Evolutionary conservation across 2,113 vertebrate genomes (phyloP), one percentile per base, ranked within the genome.

Genomic region (Polypterus senegalus): DNA sequence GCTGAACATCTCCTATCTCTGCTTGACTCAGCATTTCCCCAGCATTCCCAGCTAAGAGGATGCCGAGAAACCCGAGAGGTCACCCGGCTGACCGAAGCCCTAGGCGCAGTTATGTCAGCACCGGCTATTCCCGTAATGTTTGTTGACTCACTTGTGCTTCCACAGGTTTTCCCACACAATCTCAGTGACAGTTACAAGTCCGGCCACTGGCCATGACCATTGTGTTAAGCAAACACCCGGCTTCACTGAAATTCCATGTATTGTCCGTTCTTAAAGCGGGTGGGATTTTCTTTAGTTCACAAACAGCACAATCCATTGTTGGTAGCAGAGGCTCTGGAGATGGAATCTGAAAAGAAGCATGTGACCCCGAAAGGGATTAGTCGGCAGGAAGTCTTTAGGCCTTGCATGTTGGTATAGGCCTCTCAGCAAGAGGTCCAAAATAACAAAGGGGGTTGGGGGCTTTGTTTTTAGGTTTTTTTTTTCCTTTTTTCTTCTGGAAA

Each of bases 361-460:
- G 74, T 80, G 83, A 85, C 84, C 83, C 83, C 78, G 81, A 84
- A 83, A 81, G 72, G 78, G 81, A 84, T 84, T 82, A 86, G 77
- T 67, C 73, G 81, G 76, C 79, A 83, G 85, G 83, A 89, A 86
- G 79, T 79, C 78, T 85, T 80, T 73, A 71, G 74, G 70, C 63
- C 78, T 83, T 84, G 75, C 78, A 67, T 70, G 80, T 82, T 79
- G 27, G 27, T 27, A 27, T 27, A 76, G 75, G 70, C 63, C 76
- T 79, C 74, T 80, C 79, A 66, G 72, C 74, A 76, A 76, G 73
- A 66, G 71, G 57, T 51, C 66, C 62, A 70, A 78, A 81, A 84
- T 81, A 79, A 78, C 78, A 75, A 82, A 77, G 73, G 72, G 27
- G 27, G 27, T 27, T 27, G 27, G 27, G 27, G 27, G 27, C 27